phyloP scores from a whole-genome alignment of 2,888 invertebrate species.

The Psococerastis gibbosa region DNA sequence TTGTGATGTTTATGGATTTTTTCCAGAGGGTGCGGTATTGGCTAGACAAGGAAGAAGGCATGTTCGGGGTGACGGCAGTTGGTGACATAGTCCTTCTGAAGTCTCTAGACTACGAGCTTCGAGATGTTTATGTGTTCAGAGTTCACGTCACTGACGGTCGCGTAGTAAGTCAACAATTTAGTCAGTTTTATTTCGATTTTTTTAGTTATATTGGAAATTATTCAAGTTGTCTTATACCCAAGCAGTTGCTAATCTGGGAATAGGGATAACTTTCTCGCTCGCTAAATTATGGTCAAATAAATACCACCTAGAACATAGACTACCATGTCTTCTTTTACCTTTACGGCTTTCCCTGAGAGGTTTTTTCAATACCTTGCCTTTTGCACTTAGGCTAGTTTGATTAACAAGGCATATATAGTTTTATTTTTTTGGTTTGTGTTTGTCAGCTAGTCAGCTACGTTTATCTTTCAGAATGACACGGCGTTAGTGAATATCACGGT shows the following conservation, averaged over 20 bases:
- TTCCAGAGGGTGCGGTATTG: conserved; percentile 47
- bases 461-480: conserved; percentile 73
- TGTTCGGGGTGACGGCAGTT: conserved; percentile 55
- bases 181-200: not conserved
- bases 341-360: too few species aligned
- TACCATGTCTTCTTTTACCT: too few species aligned
- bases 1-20: conserved; percentile 13
- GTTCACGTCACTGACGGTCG: conserved; percentile 65
- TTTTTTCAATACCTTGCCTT: too few species aligned
- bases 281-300: too few species aligned
- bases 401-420: too few species aligned
- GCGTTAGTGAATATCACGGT: conserved; percentile 64
- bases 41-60: conserved; percentile 49
- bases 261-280: too few species aligned
- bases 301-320: too few species aligned
- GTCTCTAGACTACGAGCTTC: conserved; percentile 59
- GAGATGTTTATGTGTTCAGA: conserved; percentile 50
- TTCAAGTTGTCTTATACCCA: too few species aligned
- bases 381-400: too few species aligned
- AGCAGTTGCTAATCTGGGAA: too few species aligned
- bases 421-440: too few species aligned
- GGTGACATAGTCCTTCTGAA: conserved; percentile 62
- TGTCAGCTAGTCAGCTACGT: too few species aligned
- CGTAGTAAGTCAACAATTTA: conserved; percentile 41
- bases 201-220: not conserved